These are phyloP conservation scores for Brenthis hecate DNA, from an alignment of 2,888 invertebrate genomes.

Conservation along the genomic window DNA sequence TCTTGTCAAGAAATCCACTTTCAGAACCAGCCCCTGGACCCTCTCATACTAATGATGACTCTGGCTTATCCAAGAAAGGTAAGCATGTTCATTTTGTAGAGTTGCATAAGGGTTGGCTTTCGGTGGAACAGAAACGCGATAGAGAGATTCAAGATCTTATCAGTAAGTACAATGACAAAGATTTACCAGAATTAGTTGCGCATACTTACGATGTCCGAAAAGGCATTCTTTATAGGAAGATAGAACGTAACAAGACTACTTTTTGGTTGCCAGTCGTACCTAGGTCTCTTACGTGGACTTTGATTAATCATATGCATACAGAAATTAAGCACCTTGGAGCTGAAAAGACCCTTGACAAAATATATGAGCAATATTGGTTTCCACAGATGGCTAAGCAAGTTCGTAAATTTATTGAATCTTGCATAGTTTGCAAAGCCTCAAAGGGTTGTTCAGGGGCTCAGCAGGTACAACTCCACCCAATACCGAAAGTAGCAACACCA, in stretches of 20 bases:
- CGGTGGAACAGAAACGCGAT: slow-evolving; percentile 44
- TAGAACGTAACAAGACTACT: slow-evolving; percentile 36
- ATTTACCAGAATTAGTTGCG: slow-evolving; percentile 25
- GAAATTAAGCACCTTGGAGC: slow-evolving; percentile 42
- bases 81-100: no score
- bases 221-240: slow-evolving; percentile 38
- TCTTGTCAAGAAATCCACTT: slow-evolving; percentile 36
- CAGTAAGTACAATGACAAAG: slow-evolving; percentile 21
- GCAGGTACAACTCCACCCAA: slow-evolving; percentile 40
- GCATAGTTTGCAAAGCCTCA: slow-evolving; percentile 39
- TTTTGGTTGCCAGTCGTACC: slow-evolving; percentile 45
- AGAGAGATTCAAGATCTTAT: slow-evolving; percentile 37
- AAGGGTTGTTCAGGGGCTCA: slow-evolving; percentile 42
- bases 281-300: slow-evolving; percentile 40
- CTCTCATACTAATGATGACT: no score
- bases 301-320: slow-evolving; percentile 44
- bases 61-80: no score
- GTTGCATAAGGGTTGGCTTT: slow-evolving; percentile 41
- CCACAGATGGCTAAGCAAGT: slow-evolving; percentile 42
- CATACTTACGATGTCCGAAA: slow-evolving; percentile 45
- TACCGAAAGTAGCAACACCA: slow-evolving; percentile 37
- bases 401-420: slow-evolving; percentile 38
- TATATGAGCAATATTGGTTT: slow-evolving; percentile 43
- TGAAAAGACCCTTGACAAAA: slow-evolving; percentile 46
- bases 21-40: slow-evolving; percentile 19